A percentile compares a stretch with the other conserved stretches of the same genome.
phyloP scores from a whole-genome alignment of 1,140 invertebrate species.

The Bilobella aurantiaca region DNA sequence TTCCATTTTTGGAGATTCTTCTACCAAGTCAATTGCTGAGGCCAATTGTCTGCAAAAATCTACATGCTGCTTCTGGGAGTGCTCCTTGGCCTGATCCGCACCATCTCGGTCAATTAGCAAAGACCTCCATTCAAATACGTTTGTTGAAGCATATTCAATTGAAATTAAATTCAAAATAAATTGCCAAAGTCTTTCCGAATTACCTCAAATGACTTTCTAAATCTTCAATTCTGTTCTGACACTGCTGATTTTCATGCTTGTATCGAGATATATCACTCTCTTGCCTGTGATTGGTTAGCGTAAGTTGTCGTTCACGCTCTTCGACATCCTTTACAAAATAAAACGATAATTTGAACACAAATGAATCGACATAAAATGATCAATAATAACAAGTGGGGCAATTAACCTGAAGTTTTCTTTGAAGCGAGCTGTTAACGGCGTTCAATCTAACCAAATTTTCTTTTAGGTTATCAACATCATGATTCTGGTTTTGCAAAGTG shows the following conservation, averaged over 20 bases:
- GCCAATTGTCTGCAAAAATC: constrained; percentile 34
- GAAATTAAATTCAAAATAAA: not conserved
- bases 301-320: constrained; percentile 57
- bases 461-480: constrained; percentile 57
- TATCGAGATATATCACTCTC: constrained; percentile 60
- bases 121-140: constrained; percentile 20
- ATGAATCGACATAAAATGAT: not conserved
- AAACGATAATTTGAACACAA: not conserved
- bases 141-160: not conserved
- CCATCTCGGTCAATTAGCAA: constrained; percentile 32
- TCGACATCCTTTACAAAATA: constrained; percentile 51
- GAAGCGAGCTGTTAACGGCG: constrained; percentile 62
- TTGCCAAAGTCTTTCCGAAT: too few species aligned
- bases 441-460: constrained; percentile 69
- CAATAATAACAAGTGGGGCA: not conserved
- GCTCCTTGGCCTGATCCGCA: constrained; percentile 28
- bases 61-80: constrained; percentile 24
- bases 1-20: constrained; percentile 30
- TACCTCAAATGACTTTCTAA: constrained; percentile 54
- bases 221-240: constrained; percentile 63
- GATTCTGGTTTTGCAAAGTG: constrained; percentile 18
- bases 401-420: constrained; percentile 57
- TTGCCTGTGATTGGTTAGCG: constrained; percentile 50
- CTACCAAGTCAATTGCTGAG: constrained; percentile 31
- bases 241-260: constrained; percentile 58